Base-by-base conservation (phyloP, 2,888 invertebrate species). In the Asteroscopus sphinx region DNA sequence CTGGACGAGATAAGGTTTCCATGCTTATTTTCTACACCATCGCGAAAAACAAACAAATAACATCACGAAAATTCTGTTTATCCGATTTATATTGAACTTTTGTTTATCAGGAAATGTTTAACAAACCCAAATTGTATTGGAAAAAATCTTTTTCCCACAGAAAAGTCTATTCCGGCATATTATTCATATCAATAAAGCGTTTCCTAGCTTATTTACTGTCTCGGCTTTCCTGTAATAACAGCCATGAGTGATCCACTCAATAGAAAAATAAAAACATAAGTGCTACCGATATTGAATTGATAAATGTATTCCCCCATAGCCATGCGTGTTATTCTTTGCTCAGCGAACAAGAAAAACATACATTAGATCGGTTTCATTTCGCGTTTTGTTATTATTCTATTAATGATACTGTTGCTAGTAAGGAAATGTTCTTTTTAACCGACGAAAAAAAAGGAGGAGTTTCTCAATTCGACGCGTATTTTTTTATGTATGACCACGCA, bases 281-380 rank as follows among this genome's bases (percentile, higher is more conserved):
- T 39, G 35, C 32, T 25, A 48, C 25, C 13, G 39, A 51, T 54
- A 70, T 66, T 41, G 54, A 53, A 62, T 58, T 53, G 55, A 58
- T 67, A 58, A 62, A 58, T 55, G 44, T 41, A 52, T 49, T 57
- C 39, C 37, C 11, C 16, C 28, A 33, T 46, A 46, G 8, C 37
- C 32, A 30, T 51, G 17, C 49, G 44, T 66, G 66, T 41, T 70
- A 54, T 52, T 66, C 56, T 56, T 66, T 54, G 62, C 48, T 53
- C 71, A 46, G 17, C 49, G 54, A 67, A 67, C 32, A 56, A 69
- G 67, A 67, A 70, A 70, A 66, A 62, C 47, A 62, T 57, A 35
- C 70, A 54, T 62, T 62, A 54, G 40, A 54, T 56, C 30, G 26
- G 15, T 47, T 39, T 44, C 62, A 58, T 69, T 65, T 54, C 39